These are phyloP conservation scores for Cantharis flavilabris DNA, from an alignment of 2,888 invertebrate species.

Conservation along the genomic window DNA sequence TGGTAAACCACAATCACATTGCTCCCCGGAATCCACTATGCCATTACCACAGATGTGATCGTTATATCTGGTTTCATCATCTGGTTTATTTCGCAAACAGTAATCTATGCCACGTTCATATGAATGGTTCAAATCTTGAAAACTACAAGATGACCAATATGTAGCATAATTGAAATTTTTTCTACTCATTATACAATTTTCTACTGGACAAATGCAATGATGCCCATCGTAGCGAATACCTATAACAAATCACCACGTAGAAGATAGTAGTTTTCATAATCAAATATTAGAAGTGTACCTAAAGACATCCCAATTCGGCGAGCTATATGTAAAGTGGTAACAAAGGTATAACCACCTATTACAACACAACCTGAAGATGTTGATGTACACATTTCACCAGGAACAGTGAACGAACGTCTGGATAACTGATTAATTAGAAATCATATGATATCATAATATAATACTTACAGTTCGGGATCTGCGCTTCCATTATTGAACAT, in stretches of 20 bases:
- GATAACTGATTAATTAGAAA: constrained; percentile 77
- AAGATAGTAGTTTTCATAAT: background rate
- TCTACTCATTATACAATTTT: constrained; percentile 89
- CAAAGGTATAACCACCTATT: constrained; percentile 86
- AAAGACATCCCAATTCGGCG: constrained; percentile 99
- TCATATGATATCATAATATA: background rate
- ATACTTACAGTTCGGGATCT: constrained; percentile 28
- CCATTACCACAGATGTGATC: constrained; percentile 95
- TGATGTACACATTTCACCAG: constrained; percentile 80
- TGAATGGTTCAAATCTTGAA: constrained; percentile 84
- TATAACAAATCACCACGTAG: constrained; percentile 17
- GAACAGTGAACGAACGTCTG: constrained; percentile 63
- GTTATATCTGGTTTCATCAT: constrained; percentile 66
- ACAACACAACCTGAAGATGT: constrained; percentile 96
- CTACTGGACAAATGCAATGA: constrained; percentile 84
- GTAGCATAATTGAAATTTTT: constrained; percentile 55
- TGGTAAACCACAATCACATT: constrained; percentile 89
- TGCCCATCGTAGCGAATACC: constrained; percentile 93
- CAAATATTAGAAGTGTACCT: constrained; percentile 57
- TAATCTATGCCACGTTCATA: constrained; percentile 98
- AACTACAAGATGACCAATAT: constrained; percentile 95
- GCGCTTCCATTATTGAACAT: constrained; percentile 72
- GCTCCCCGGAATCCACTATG: constrained; percentile 93
- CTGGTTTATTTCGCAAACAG: constrained; percentile 86
- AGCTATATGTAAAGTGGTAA: constrained; percentile 94